phyloP scores from a whole-genome alignment of 2,888 invertebrate species.

The Patella caerulea region DNA sequence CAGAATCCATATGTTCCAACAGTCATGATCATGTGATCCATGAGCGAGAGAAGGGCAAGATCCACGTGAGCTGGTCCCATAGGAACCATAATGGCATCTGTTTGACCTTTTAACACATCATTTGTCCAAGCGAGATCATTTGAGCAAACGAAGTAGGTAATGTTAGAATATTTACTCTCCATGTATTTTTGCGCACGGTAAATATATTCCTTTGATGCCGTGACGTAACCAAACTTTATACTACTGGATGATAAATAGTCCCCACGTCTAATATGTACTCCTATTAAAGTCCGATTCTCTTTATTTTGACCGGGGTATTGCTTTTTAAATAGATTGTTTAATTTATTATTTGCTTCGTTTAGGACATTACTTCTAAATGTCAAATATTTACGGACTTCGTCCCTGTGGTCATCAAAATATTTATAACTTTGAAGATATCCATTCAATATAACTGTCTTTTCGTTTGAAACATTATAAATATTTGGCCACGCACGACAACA shows the following conservation, averaged over 20 bases:
- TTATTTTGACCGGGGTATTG: not conserved
- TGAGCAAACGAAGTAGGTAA: constrained; percentile 42
- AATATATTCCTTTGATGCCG: constrained; percentile 41
- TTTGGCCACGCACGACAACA: not conserved
- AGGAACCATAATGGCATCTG: constrained; percentile 33
- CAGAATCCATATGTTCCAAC: constrained; percentile 56
- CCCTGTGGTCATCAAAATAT: not conserved
- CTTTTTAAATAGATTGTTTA: not conserved
- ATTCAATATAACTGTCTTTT: not conserved
- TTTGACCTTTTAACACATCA: constrained; percentile 30
- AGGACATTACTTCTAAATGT: not conserved
- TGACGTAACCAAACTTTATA: constrained; percentile 30
- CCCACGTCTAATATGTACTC: constrained; percentile 22
- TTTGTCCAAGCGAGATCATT: constrained; percentile 41
- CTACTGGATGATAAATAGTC: constrained; percentile 11
- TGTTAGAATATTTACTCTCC: constrained; percentile 31
- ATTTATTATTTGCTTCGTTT: not conserved
- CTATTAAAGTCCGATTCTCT: constrained; percentile 16
- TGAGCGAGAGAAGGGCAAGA: constrained; percentile 44
- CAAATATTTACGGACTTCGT: not conserved
- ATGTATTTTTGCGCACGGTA: constrained; percentile 39
- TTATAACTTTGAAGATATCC: constrained; percentile 6
- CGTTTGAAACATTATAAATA: not conserved
- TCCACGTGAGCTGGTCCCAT: constrained; percentile 37
- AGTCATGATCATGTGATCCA: constrained; percentile 51